Conservation (phyloP, 2,888 invertebrate genomes). For the Phaedon cochleariae region DNA sequence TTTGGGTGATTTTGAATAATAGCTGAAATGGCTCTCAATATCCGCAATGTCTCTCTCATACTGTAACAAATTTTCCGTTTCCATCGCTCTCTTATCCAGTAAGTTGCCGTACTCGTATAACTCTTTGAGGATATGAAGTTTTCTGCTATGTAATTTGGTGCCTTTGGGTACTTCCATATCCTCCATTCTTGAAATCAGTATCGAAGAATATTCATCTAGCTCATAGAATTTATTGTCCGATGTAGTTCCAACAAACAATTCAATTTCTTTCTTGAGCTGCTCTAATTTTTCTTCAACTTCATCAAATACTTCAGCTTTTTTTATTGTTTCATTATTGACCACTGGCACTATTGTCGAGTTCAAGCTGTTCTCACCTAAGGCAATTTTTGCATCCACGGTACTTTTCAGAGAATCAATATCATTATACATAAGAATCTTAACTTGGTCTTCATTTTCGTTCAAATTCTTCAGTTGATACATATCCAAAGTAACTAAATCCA, state of each 20-base stretch:
- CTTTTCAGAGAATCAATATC: constrained; percentile 43
- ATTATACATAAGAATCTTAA: constrained; percentile 39
- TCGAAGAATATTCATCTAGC: constrained; percentile 40
- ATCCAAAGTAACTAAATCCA: constrained; percentile 42
- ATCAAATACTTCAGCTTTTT: constrained; percentile 28
- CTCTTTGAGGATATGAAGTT: constrained; percentile 41
- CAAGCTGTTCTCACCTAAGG: constrained; percentile 36
- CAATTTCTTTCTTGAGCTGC: constrained; percentile 35
- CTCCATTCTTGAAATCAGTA: constrained; percentile 39
- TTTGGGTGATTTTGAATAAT: constrained; percentile 18
- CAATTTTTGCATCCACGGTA: constrained; percentile 43
- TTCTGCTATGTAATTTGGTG: constrained; percentile 34
- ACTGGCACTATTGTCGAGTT: constrained; percentile 11
- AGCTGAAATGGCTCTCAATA: constrained; percentile 29
- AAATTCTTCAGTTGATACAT: constrained; percentile 36
- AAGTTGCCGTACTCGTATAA: constrained; percentile 39
- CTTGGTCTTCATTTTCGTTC: constrained; percentile 41
- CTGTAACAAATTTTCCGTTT: constrained; percentile 40
- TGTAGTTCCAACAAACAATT: constrained; percentile 39
- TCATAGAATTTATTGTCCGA: constrained; percentile 40
- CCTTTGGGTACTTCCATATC: constrained; percentile 38
- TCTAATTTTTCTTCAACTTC: constrained; percentile 40
- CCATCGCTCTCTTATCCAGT: constrained; percentile 41
- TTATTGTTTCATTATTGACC: constrained; percentile 27
- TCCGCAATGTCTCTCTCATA: constrained; percentile 40